Base-by-base conservation (phyloP, 2,797 vertebrate genomes). In the Hippopotamyrus pictus region DNA sequence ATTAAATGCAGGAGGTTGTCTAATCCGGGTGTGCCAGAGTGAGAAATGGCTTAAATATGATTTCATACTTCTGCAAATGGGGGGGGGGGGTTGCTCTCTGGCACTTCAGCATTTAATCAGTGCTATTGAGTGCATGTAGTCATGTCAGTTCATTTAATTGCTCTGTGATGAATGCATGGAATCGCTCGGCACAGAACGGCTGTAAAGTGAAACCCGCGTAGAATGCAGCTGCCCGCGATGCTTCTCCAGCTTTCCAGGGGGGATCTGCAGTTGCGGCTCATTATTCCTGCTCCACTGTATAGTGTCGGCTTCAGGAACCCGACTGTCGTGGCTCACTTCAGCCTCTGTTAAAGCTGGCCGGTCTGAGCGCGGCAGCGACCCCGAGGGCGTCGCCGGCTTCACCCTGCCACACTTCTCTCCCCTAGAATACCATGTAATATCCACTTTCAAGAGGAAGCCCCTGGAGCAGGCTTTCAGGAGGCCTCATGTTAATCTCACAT, bases 361-460 rank as follows among this genome's bases (percentile, higher is more conserved):
- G n/a, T 37, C 41, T n/a, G 19, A 65, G 33, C n/a, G 44, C 37
- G 11, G 41, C 62, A 29, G 65, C 37, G 65, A 37, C 65, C 65
- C 8, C n/a, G 73, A 89, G 89, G 93, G 89, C 90, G 90, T 73
- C 93, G 90, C 73, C 25, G 48, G 82, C 88, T 91, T 92, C 89
- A 92, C 91, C 91, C 94, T 94, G 90, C 94, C 96, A 94, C 95
- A 90, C 96, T 97, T 98, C 93, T 99, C 95, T 99, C 96, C 97
- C 97, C 96, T 96, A 99, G 99, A 99, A 95, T 98, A 99, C 97
- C 98, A 99, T 98, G 99, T 99, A 96, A 99, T 98, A 97, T 99
- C 98, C 94, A 99, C 97, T 96, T 99, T 99, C 99, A 99, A 99
- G 99, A 99, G 99, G 98, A 99, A 99, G 95, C 99, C 99, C 95